Evolutionary conservation across 2,113 vertebrate species (phyloP).

Genomic region (Oxyruncus cristatus): DNA sequence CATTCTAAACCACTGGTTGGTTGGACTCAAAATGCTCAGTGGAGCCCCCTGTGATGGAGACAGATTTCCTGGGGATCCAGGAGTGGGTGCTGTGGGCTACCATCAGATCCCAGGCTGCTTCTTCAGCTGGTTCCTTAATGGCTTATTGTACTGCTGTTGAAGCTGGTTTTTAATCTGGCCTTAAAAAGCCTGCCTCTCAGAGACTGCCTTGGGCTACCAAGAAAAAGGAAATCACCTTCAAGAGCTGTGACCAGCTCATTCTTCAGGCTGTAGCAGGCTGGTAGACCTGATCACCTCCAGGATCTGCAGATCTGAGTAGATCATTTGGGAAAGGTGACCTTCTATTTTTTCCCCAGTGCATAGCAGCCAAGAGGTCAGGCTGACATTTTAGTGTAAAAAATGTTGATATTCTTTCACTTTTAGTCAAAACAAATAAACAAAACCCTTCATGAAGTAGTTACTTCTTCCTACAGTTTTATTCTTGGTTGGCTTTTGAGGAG

Average conservation of each 20-base stretch:
- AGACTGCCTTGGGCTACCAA: background rate
- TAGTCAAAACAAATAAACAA: background rate
- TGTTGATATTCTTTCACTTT: background rate
- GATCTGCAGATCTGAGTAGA: background rate
- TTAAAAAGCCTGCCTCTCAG: background rate
- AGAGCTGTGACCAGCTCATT: background rate
- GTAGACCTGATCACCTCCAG: background rate
- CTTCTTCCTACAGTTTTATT: background rate
- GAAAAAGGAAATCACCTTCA: background rate
- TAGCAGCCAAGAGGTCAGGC: background rate
- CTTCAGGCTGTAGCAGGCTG: background rate
- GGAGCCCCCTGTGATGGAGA: background rate
- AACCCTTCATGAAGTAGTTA: background rate
- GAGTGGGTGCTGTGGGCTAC: background rate
- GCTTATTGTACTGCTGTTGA: background rate
- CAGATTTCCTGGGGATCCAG: background rate
- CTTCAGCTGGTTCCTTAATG: background rate
- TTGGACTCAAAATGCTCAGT: background rate
- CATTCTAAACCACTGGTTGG: background rate
- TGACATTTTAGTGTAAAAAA: background rate
- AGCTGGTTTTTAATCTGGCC: background rate
- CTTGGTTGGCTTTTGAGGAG: background rate
- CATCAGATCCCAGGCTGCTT: background rate
- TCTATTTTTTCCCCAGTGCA: rapidly evolving
- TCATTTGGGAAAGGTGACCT: background rate